Percentiles rank a stretch among this genome's conserved stretches.
Evolutionary conservation across 2,888 invertebrate species (phyloP).

Genomic region (Apeira syringaria): DNA sequence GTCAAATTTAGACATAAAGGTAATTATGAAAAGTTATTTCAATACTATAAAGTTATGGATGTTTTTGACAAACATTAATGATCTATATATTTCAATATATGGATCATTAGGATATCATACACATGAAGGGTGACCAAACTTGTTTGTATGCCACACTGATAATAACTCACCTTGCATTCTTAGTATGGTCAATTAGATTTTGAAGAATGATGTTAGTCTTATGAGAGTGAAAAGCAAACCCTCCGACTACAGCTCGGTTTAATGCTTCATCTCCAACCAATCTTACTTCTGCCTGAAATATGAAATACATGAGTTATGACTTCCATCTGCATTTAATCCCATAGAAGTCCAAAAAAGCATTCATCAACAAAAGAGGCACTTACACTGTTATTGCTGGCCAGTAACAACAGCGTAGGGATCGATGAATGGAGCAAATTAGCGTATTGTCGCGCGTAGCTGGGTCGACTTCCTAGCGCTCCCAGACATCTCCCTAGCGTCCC

Average conservation of each 20-base stretch:
- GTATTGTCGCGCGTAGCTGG: constrained; percentile 69
- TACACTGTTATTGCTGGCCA: constrained; percentile 77
- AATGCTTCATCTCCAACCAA: constrained; percentile 77
- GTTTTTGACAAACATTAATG: no score
- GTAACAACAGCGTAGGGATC: constrained; percentile 64
- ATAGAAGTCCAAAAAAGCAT: no score
- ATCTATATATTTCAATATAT: no score
- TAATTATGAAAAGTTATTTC: no score
- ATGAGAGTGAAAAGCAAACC: constrained; percentile 73
- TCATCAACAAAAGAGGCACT: no score
- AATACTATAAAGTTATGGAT: no score
- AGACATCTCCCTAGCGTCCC: constrained; percentile 72
- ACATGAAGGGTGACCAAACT: no score
- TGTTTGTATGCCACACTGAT: background rate
- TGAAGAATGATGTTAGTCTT: constrained; percentile 73
- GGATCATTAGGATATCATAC: no score
- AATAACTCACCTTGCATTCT: constrained; percentile 65
- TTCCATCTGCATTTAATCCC: no score
- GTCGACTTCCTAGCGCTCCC: constrained; percentile 68
- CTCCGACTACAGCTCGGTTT: constrained; percentile 73
- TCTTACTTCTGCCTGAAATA: constrained; percentile 71
- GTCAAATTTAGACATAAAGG: no score
- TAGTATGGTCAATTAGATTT: constrained; percentile 68
- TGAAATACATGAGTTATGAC: no score
- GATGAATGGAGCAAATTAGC: constrained; percentile 68